Percentiles rank a stretch among this genome's conserved stretches.
These are phyloP conservation scores for Aphidoletes aphidimyza DNA, from an alignment of 2,888 invertebrate species.

Conservation along the genomic window DNA sequence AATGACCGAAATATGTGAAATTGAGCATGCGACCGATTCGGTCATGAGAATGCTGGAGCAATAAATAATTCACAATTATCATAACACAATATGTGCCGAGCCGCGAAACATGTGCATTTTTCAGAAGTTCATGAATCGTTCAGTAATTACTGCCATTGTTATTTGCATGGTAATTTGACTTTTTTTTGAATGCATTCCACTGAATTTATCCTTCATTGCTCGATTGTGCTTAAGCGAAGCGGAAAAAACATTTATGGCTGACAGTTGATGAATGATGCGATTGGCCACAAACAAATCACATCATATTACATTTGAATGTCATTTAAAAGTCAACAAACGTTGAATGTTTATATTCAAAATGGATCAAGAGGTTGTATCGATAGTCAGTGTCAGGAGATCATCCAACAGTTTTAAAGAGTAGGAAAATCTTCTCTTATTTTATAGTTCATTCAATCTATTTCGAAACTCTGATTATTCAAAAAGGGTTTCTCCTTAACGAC, in stretches of 20 bases:
- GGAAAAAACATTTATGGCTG: neutral
- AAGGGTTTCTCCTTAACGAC: too few species aligned
- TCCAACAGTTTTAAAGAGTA: too few species aligned
- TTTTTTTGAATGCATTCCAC: slow-evolving; percentile 8
- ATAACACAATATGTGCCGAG: slow-evolving; percentile 13
- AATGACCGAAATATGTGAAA: slow-evolving; percentile 35
- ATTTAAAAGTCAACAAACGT: neutral
- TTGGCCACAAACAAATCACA: neutral
- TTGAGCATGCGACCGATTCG: slow-evolving; percentile 15
- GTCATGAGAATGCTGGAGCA: slow-evolving; percentile 31
- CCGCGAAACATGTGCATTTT: slow-evolving; percentile 33
- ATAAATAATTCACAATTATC: slow-evolving; percentile 55
- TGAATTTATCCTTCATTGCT: neutral
- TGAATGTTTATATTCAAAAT: too few species aligned
- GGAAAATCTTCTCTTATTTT: too few species aligned
- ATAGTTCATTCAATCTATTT: too few species aligned
- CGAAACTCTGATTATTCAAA: too few species aligned
- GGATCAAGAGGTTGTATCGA: too few species aligned
- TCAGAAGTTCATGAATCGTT: slow-evolving; percentile 33
- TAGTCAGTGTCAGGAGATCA: too few species aligned
- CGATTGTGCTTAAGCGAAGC: neutral
- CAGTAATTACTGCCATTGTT: slow-evolving; percentile 37
- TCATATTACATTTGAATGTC: neutral
- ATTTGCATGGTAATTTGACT: slow-evolving; percentile 33
- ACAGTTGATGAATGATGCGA: neutral